phyloP scores from a whole-genome alignment of 2,797 vertebrate genomes.

The Mus caroli region DNA sequence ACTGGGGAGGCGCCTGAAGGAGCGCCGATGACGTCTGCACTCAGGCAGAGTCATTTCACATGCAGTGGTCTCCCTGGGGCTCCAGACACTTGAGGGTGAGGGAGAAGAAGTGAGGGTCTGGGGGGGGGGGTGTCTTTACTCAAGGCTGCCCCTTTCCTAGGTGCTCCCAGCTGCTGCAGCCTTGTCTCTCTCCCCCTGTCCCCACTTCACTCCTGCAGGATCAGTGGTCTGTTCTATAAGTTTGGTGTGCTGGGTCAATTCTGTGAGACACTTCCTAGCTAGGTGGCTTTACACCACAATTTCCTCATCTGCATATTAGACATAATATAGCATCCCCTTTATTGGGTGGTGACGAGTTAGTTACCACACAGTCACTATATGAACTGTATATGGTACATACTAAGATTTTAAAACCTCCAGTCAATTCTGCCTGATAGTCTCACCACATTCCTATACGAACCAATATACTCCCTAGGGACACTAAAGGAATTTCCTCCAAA shows the following conservation, averaged over 20 bases:
- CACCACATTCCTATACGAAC: background rate
- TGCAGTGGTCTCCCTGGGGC: background rate
- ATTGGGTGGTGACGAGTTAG: background rate
- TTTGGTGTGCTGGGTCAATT: background rate
- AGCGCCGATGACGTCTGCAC: background rate
- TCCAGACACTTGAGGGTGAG: background rate
- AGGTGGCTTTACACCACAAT: background rate
- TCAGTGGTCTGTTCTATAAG: background rate
- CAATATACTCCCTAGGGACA: background rate
- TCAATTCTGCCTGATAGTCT: background rate
- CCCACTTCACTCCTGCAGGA: background rate
- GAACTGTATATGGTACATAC: background rate
- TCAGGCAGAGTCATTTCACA: background rate
- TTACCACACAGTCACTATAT: background rate
- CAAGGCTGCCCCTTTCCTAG: background rate
- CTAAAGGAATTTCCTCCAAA: background rate
- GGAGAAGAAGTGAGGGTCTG: background rate
- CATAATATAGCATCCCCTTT: background rate
- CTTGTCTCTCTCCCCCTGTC: background rate
- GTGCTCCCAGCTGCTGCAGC: background rate
- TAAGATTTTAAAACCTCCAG: background rate
- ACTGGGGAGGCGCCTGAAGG: conserved; percentile 63
- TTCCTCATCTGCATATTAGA: background rate
- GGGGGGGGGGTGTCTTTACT: background rate
- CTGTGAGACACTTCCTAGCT: background rate